Percentiles rank a stretch among this genome's conserved stretches.
phyloP scores from a whole-genome alignment of 2,113 vertebrate species.

The Hippolais icterina region DNA sequence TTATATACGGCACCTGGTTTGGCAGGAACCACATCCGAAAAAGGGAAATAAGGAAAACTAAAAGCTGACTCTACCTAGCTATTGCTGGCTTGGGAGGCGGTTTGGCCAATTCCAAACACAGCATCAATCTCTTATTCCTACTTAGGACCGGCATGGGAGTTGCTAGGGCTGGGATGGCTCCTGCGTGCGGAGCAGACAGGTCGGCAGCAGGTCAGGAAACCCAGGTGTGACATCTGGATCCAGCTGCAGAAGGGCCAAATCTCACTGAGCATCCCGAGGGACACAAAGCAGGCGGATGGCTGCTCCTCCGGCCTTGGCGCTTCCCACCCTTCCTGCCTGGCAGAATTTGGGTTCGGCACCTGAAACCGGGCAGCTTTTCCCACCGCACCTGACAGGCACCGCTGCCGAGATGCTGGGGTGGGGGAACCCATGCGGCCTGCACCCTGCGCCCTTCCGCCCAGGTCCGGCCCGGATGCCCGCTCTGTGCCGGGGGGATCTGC shows the following conservation, averaged over 20 bases:
- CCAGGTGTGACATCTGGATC: not conserved
- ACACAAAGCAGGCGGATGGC: rapidly evolving
- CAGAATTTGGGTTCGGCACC: not conserved
- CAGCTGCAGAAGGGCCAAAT: not conserved
- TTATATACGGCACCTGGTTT: slow-evolving; percentile 63
- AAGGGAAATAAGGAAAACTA: slow-evolving; percentile 19
- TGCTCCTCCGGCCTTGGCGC: rapidly evolving
- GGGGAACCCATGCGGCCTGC: rapidly evolving
- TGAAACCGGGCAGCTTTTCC: not conserved
- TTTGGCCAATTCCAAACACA: not conserved
- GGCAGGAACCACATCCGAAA: slow-evolving; percentile 46
- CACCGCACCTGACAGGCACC: too few species aligned
- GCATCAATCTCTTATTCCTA: not conserved
- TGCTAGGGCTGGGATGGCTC: not conserved
- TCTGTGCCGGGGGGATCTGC: rapidly evolving
- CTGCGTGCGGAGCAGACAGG: rapidly evolving
- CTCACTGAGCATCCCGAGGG: rapidly evolving
- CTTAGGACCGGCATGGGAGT: not conserved
- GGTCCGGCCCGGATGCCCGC: rapidly evolving
- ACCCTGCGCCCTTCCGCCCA: not conserved
- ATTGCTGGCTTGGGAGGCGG: not conserved
- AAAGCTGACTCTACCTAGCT: slow-evolving; percentile 13
- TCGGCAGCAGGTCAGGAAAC: not conserved
- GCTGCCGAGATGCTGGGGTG: rapidly evolving
- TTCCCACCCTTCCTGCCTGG: rapidly evolving